Percentiles rank a stretch among this genome's conserved stretches.
Evolutionary conservation across 2,113 vertebrate genomes (phyloP).

Genomic region (Melanerpes aurifrons): DNA sequence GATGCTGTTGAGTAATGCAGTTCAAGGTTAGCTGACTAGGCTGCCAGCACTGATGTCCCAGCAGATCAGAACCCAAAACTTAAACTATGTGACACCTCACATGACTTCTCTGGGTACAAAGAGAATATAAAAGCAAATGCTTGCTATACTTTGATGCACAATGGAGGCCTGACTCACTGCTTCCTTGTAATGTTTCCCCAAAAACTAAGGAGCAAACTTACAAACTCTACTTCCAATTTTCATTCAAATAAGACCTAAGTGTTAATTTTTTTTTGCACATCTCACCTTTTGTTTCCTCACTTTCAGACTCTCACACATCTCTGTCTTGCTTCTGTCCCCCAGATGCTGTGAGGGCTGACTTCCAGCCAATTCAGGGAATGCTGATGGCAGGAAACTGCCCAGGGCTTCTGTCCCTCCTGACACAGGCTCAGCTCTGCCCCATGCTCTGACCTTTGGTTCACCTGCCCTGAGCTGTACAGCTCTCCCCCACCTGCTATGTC

Average conservation of each 20-base stretch:
- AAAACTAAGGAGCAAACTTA: not conserved
- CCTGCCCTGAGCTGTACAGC: not conserved
- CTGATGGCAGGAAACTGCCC: not conserved
- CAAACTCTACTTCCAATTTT: not conserved
- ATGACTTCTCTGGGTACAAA: not conserved
- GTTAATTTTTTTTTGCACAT: not conserved
- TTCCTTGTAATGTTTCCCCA: not conserved
- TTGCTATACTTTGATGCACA: not conserved
- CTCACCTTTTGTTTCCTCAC: not conserved
- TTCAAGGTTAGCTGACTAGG: not conserved
- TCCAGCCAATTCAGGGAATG: not conserved
- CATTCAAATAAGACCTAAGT: not conserved
- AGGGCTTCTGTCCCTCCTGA: not conserved
- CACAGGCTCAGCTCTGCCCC: not conserved
- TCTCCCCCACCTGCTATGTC: rapidly evolving
- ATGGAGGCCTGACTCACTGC: not conserved
- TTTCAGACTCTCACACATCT: not conserved
- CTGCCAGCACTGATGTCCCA: not conserved
- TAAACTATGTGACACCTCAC: not conserved
- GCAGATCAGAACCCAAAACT: not conserved
- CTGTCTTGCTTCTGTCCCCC: not conserved
- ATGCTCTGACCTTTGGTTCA: not conserved
- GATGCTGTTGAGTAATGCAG: not conserved
- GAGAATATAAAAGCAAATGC: not conserved
- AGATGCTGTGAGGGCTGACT: not conserved